Evolutionary conservation across 2,797 vertebrate species (phyloP).

Genomic region (Cygnus olor): DNA sequence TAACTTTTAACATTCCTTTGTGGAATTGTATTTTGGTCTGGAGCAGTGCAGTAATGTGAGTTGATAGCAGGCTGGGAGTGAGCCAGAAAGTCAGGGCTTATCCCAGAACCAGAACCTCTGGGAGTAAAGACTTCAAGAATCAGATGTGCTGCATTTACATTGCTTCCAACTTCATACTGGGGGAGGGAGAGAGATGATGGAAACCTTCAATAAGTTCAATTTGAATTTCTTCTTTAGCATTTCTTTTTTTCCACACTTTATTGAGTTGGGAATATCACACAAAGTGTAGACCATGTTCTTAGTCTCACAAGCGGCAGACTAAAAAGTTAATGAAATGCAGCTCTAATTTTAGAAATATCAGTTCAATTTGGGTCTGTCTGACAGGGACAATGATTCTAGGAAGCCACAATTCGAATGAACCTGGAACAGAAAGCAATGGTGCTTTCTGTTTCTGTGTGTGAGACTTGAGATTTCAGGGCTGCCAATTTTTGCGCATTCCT

Average conservation of each 20-base stretch:
- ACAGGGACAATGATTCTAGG: background rate
- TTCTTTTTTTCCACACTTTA: slow-evolving; percentile 30
- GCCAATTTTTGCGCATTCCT: background rate
- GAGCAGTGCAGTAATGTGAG: slow-evolving; percentile 3
- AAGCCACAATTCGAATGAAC: slow-evolving; percentile 26
- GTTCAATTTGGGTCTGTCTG: slow-evolving; percentile 25
- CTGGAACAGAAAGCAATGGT: background rate
- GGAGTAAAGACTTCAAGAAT: slow-evolving; percentile 41
- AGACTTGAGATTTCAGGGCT: slow-evolving; percentile 20
- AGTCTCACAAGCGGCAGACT: background rate
- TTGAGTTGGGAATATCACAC: background rate
- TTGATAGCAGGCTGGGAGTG: slow-evolving; percentile 23
- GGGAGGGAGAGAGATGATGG: background rate
- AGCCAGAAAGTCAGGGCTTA: slow-evolving; percentile 49
- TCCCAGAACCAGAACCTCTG: slow-evolving; percentile 43
- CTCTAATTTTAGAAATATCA: slow-evolving; percentile 22
- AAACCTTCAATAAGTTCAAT: slow-evolving; percentile 34
- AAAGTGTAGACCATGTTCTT: background rate
- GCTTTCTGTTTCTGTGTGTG: background rate
- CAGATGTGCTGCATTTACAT: slow-evolving; percentile 35
- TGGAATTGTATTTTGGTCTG: slow-evolving; percentile 75
- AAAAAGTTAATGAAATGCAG: slow-evolving; percentile 1
- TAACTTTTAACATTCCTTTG: slow-evolving; percentile 71
- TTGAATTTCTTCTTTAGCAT: slow-evolving; percentile 27
- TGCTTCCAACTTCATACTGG: slow-evolving; percentile 9